phyloP scores from a whole-genome alignment of 2,888 invertebrate species.

The Oligia fasciuncula region DNA sequence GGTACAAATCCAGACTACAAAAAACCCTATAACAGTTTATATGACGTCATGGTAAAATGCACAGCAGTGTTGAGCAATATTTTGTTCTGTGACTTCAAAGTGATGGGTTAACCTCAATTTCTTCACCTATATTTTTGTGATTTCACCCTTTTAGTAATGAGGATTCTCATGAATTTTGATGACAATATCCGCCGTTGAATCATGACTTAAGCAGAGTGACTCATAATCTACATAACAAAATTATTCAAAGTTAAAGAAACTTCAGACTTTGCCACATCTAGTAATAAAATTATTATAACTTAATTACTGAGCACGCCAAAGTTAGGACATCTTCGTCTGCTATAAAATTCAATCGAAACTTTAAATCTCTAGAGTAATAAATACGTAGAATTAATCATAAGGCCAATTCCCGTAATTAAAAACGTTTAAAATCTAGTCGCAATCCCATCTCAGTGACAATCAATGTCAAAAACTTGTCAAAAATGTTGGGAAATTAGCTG shows the following conservation, averaged over 20 bases:
- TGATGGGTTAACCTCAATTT: neutral
- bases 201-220: constrained; percentile 25
- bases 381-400: constrained; percentile 17
- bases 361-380: constrained; percentile 29
- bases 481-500: neutral
- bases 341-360: constrained; percentile 34
- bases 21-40: neutral
- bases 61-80: neutral
- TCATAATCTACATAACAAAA: constrained; percentile 28
- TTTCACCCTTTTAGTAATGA: neutral
- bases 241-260: constrained; percentile 38
- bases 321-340: constrained; percentile 15
- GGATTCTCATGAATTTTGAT: constrained; percentile 25
- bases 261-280: constrained; percentile 33
- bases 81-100: neutral
- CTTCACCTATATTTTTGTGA: neutral
- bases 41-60: neutral
- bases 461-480: neutral
- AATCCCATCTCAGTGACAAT: too few relatives aligned
- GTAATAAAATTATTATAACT: constrained; percentile 45
- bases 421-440: too few relatives aligned
- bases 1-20: neutral
- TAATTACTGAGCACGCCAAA: constrained; percentile 32
- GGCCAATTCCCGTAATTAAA: neutral
- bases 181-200: constrained; percentile 16